These are phyloP conservation scores for Caenorhabditis inopinata DNA, from an alignment of 1,140 invertebrate species.

Conservation along the genomic window DNA sequence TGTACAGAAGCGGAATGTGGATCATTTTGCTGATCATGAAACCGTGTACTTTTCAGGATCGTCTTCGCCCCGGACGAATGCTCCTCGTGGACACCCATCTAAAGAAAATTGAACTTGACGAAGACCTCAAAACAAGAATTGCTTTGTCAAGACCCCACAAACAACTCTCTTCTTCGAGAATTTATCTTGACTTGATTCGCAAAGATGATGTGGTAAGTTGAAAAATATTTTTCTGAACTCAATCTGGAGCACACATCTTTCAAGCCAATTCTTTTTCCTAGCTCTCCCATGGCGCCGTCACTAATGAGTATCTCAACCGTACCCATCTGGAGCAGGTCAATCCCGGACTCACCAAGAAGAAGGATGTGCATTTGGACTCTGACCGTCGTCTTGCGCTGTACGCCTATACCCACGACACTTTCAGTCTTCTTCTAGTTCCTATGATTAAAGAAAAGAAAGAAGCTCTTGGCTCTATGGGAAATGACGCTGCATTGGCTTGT, in stretches of 20 bases:
- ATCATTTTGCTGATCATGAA: no score
- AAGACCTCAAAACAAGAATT: slow-evolving; percentile 86
- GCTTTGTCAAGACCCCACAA: slow-evolving; percentile 82
- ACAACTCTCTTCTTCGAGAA: slow-evolving; percentile 75
- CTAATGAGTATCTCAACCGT: slow-evolving; percentile 62
- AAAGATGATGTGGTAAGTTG: slow-evolving; percentile 62
- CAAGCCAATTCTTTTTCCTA: slow-evolving; percentile 50
- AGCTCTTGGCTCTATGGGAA: slow-evolving; percentile 97
- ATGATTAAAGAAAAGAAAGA: slow-evolving; percentile 98
- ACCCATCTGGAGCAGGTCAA: slow-evolving; percentile 51
- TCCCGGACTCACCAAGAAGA: slow-evolving; percentile 34
- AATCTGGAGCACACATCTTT: no score
- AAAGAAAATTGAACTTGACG: slow-evolving; percentile 87
- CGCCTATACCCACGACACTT: slow-evolving; percentile 90
- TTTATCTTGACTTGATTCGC: slow-evolving; percentile 77
- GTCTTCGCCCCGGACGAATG: slow-evolving; percentile 95
- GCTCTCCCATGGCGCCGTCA: slow-evolving; percentile 63
- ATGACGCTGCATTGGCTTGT: slow-evolving; percentile 93
- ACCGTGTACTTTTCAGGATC: slow-evolving; percentile 76
- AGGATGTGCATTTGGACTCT: slow-evolving; percentile 71
- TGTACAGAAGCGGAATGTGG: no score
- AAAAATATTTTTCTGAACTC: neutral
- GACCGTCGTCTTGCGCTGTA: slow-evolving; percentile 86
- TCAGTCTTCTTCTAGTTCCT: slow-evolving; percentile 86
- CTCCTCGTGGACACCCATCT: slow-evolving; percentile 89